Evolutionary conservation across 2,888 invertebrate genomes (phyloP).

Genomic region (Willowsia nigromaculata): DNA sequence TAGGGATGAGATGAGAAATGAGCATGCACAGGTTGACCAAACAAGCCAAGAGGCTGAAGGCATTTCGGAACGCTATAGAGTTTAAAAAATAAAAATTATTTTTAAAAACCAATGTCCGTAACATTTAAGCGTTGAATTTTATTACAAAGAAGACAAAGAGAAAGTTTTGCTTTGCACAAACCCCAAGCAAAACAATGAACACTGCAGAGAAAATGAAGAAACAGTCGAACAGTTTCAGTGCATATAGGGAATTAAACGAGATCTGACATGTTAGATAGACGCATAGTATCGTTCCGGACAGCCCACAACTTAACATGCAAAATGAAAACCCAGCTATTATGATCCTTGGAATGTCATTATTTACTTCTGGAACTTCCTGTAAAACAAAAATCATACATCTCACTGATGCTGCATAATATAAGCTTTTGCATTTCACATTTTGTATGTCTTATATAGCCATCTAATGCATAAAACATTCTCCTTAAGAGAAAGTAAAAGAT

Average conservation of each 20-base stretch:
- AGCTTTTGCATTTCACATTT: background rate
- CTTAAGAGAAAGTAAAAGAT: too few relatives aligned
- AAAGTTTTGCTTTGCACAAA: conserved; percentile 10
- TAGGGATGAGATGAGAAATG: conserved; percentile 71
- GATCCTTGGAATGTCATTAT: conserved; percentile 43
- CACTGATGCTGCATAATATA: background rate
- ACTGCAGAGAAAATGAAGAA: conserved; percentile 53
- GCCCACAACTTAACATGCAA: conserved; percentile 60
- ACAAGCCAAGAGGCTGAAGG: conserved; percentile 51
- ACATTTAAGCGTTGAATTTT: too few relatives aligned
- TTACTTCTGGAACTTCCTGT: conserved; percentile 50
- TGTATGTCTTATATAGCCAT: too few relatives aligned
- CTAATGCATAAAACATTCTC: too few relatives aligned
- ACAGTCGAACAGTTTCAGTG: conserved; percentile 54
- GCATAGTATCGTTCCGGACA: conserved; percentile 30
- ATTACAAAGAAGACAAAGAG: too few relatives aligned
- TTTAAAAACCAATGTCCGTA: too few relatives aligned
- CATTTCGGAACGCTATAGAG: conserved; percentile 54
- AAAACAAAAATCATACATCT: conserved; percentile 24
- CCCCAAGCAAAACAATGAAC: conserved; percentile 59
- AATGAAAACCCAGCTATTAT: conserved; percentile 58
- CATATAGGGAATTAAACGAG: conserved; percentile 43
- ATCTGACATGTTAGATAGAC: conserved; percentile 48
- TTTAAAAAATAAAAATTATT: background rate
- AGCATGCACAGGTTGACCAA: conserved; percentile 65